Evolutionary conservation across 2,888 invertebrate genomes (phyloP).

Genomic region (Ptychoptera albimana): DNA sequence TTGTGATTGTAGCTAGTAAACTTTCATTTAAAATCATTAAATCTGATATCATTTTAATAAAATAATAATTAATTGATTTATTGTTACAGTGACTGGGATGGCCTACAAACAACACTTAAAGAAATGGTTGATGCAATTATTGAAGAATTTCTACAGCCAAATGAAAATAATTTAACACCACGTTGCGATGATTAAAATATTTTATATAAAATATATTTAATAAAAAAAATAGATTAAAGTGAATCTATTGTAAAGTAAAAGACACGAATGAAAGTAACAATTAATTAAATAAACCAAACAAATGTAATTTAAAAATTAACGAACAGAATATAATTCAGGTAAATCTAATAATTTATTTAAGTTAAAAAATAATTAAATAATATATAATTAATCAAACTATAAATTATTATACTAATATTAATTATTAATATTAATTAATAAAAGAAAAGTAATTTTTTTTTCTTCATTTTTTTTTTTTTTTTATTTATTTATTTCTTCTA

Average conservation of each 20-base stretch:
- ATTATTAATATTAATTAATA: background rate
- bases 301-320: background rate
- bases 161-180: slow-evolving; percentile 41
- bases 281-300: background rate
- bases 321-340: too few relatives aligned
- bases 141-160: slow-evolving; percentile 66
- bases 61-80: too few relatives aligned
- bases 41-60: too few relatives aligned
- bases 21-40: too few relatives aligned
- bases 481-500: background rate
- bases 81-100: slow-evolving; percentile 43
- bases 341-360: background rate
- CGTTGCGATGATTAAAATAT: slow-evolving; percentile 6
- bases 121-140: slow-evolving; percentile 65
- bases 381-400: background rate
- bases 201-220: background rate
- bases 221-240: background rate
- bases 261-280: background rate
- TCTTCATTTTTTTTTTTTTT: background rate
- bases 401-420: background rate
- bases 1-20: too few relatives aligned
- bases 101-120: slow-evolving; percentile 41
- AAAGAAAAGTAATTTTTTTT: background rate
- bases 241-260: background rate
- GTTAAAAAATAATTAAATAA: background rate